These are phyloP conservation scores for Leuciscus idus DNA, from an alignment of 2,113 vertebrate species.

Conservation along the genomic window DNA sequence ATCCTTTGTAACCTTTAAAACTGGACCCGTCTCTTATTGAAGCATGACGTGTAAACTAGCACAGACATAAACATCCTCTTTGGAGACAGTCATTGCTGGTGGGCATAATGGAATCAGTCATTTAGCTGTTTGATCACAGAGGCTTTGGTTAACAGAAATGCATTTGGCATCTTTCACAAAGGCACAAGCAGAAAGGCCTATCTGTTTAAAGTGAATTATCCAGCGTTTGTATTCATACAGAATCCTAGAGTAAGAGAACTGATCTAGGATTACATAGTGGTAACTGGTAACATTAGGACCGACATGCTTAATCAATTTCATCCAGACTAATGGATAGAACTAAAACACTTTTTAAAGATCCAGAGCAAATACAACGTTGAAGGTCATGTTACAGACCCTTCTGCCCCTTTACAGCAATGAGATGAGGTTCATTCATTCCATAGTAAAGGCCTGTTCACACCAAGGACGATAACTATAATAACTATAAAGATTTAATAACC, in stretches of 20 bases:
- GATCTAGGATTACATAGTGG: background rate
- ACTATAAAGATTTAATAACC: background rate
- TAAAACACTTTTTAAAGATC: slow-evolving; percentile 7
- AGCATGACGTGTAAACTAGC: slow-evolving; percentile 8
- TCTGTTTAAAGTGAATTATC: slow-evolving; percentile 10
- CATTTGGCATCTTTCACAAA: background rate
- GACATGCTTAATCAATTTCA: background rate
- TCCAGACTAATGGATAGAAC: slow-evolving; percentile 7
- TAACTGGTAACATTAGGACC: background rate
- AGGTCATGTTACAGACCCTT: background rate
- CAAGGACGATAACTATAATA: background rate
- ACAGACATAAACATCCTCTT: background rate
- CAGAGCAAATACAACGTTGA: background rate
- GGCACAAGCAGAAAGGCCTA: background rate
- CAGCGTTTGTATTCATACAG: background rate
- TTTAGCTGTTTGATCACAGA: slow-evolving; percentile 7
- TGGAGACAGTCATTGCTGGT: slow-evolving; percentile 12
- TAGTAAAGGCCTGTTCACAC: background rate
- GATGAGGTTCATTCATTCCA: background rate
- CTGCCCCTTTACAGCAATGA: background rate
- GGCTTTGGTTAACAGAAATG: slow-evolving; percentile 11
- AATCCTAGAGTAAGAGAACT: background rate
- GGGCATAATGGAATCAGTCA: slow-evolving; percentile 12
- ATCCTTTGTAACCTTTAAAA: slow-evolving; percentile 19
- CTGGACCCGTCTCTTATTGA: background rate